Base-by-base conservation (phyloP, 2,113 vertebrate genomes). In the Glareola pratincola region DNA sequence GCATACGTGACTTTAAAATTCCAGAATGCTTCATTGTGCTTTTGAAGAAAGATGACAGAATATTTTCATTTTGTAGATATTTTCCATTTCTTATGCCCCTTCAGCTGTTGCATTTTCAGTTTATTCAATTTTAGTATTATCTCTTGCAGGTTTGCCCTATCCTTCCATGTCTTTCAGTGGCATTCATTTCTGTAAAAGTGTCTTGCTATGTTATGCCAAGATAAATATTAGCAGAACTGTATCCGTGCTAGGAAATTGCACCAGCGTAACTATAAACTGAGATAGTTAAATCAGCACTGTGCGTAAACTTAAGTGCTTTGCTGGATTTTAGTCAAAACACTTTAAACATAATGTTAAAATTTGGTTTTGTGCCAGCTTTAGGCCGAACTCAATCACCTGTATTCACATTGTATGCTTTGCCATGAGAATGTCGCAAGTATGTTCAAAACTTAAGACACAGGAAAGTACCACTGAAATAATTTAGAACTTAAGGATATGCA, bases 291-390 rank as follows among this genome's bases (percentile, higher is more conserved):
- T 96, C 95, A 92, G 94, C 88, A 68, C 72, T 77, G 54, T 45
- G 36, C 88, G 80, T 72, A 91, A 69, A 86, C 60, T 39, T 89
- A 96, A 96, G 94, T 89, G 66, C 76, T 96, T 92, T 78, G 45
- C 82, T 94, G 96, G 96, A 94, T 91, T 96, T 96, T 81, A 85
- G 83, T 95, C 95, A 97, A 96, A 96, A 89, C 79, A 60, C 85
- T 87, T 95, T 63, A 87, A 78, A 96, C 69, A 78, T 59, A 88
- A 89, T 84, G 77, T 96, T 78, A 57, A 78, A 68, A 89, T 89
- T 84, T 81, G 85, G 0, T 0, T 67, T 94, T 78, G 21, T 81
- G 94, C 94, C 92, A 94, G 51, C 51, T 81, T 19, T 96, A 57
- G 48, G 74, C 72, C 79, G 75, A 51, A 77, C 47, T 78, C 51